These are phyloP conservation scores for Loriculus beryllinus DNA, from an alignment of 2,797 vertebrate genomes.

Conservation along the genomic window DNA sequence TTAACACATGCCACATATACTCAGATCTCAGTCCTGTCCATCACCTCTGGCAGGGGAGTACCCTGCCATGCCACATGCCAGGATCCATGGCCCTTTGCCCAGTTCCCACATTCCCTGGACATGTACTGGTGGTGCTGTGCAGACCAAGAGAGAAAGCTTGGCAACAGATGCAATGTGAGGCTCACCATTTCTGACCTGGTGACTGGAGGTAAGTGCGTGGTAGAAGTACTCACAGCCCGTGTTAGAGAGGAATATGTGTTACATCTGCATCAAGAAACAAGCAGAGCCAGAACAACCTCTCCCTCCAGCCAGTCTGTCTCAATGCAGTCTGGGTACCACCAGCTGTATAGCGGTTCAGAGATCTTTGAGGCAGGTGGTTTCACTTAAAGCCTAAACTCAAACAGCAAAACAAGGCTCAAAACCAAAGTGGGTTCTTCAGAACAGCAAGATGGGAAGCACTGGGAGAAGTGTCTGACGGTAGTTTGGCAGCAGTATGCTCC, in stretches of 20 bases:
- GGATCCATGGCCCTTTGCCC: background rate
- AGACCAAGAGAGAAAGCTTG: background rate
- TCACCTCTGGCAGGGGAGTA: background rate
- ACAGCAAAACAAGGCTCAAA: background rate
- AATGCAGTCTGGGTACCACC: background rate
- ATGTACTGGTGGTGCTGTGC: background rate
- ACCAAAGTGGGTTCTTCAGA: background rate
- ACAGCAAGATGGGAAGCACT: background rate
- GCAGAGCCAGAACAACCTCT: background rate
- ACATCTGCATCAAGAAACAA: background rate
- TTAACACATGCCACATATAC: background rate
- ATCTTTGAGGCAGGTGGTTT: background rate
- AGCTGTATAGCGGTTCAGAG: background rate
- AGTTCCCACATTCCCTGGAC: background rate
- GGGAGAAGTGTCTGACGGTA: background rate
- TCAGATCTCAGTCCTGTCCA: background rate
- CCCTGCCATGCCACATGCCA: background rate
- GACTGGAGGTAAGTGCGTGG: accelerated
- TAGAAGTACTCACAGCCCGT: background rate
- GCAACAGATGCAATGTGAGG: background rate
- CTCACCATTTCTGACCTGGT: background rate
- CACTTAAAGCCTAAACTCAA: background rate
- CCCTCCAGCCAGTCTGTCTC: background rate
- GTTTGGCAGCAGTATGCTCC: background rate
- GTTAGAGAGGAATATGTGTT: background rate